Evolutionary conservation across 2,888 invertebrate species (phyloP).

Genomic region (Phragmatobia fuliginosa): DNA sequence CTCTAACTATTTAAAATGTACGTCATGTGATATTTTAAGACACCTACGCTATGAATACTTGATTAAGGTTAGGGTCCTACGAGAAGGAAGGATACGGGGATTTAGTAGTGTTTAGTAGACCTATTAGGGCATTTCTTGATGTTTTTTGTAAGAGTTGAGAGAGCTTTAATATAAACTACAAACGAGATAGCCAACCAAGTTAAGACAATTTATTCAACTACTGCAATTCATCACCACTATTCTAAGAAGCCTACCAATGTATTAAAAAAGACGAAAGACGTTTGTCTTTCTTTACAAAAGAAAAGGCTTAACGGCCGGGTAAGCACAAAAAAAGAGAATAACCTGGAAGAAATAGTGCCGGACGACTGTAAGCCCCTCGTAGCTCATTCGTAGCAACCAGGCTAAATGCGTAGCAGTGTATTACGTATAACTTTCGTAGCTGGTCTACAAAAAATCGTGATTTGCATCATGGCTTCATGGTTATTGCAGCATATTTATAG

Average conservation of each 20-base stretch:
- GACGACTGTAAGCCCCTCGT: conserved; percentile 32
- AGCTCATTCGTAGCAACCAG: conserved; percentile 33
- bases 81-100: background rate
- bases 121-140: background rate
- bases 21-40: conserved; percentile 20
- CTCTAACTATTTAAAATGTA: background rate
- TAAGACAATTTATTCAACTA: conserved; percentile 4
- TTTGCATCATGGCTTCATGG: background rate
- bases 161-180: too few relatives aligned
- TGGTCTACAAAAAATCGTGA: conserved; percentile 22
- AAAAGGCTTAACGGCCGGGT: conserved; percentile 26
- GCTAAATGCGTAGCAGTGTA: conserved; percentile 44
- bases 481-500: background rate
- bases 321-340: conserved; percentile 19
- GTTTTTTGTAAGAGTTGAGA: background rate
- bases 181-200: background rate
- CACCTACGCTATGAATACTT: conserved; percentile 33
- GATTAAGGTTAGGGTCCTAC: conserved; percentile 2
- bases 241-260: conserved; percentile 30
- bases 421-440: conserved; percentile 47
- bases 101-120: background rate
- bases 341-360: conserved; percentile 31
- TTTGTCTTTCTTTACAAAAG: conserved; percentile 34
- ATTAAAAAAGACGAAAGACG: conserved; percentile 32
- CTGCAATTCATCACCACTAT: conserved; percentile 9